A percentile compares a stretch with the other conserved stretches of the same genome.
Conservation (phyloP, 2,113 vertebrate species). For the Peromyscus polionotus region DNA sequence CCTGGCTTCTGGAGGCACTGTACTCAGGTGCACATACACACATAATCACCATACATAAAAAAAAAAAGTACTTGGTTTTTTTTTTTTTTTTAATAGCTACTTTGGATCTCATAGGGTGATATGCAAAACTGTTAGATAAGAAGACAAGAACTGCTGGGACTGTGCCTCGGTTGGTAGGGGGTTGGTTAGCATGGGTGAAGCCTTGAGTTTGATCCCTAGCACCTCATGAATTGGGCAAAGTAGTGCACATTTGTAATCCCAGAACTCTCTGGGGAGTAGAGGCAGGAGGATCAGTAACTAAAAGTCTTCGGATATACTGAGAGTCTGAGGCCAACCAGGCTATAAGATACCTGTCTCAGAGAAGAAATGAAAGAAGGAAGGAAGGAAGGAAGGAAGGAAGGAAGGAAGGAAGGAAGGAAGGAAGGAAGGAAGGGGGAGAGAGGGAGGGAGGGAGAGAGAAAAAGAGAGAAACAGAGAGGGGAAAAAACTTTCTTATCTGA, state of each 20-base stretch:
- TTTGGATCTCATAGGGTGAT: not conserved
- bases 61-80: not conserved
- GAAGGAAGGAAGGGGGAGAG: not conserved
- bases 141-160: not conserved
- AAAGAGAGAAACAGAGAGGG: not conserved
- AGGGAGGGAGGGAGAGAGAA: too few relatives aligned
- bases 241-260: not conserved
- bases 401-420: not conserved
- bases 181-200: not conserved
- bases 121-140: not conserved
- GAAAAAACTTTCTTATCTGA: not conserved
- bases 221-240: not conserved
- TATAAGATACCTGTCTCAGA: not conserved
- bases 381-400: too few relatives aligned
- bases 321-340: not conserved
- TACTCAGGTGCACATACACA: not conserved
- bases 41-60: not conserved
- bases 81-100: not conserved
- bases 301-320: not conserved
- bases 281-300: not conserved
- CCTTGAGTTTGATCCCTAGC: not conserved
- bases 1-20: not conserved
- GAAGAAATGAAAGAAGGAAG: not conserved
- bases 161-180: not conserved
- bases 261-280: not conserved